A percentile compares a stretch with the other conserved stretches of the same genome.
phyloP scores from a whole-genome alignment of 1,140 invertebrate species.

The Conus betulinus region DNA sequence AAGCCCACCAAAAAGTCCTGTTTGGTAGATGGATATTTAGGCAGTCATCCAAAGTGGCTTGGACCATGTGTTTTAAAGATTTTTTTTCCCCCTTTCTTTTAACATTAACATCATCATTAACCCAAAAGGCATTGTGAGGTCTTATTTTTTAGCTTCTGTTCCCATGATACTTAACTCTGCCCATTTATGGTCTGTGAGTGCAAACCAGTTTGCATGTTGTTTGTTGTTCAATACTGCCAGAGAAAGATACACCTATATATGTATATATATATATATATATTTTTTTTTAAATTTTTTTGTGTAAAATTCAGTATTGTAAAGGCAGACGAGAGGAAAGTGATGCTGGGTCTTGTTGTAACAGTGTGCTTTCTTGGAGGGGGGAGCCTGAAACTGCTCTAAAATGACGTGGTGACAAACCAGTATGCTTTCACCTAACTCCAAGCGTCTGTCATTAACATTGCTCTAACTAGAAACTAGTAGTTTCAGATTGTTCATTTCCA shows the following conservation, averaged over 20 bases:
- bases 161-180: not conserved
- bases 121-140: too few species aligned
- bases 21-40: not conserved
- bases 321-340: not conserved
- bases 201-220: not conserved
- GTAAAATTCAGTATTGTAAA: constrained; percentile 8
- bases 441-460: not conserved
- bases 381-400: too few species aligned
- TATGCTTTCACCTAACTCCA: not conserved
- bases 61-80: not conserved
- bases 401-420: not conserved
- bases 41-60: not conserved
- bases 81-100: too few species aligned
- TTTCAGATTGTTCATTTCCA: not conserved
- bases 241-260: not conserved
- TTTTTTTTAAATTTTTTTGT: not conserved
- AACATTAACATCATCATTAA: not conserved
- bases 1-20: too few species aligned
- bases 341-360: not conserved
- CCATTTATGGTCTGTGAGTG: not conserved
- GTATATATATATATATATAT: not conserved
- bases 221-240: not conserved
- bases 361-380: not conserved
- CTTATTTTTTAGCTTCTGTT: not conserved
- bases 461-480: too few species aligned